Conservation (phyloP, 1,140 invertebrate species). For the Triops cancriformis region DNA sequence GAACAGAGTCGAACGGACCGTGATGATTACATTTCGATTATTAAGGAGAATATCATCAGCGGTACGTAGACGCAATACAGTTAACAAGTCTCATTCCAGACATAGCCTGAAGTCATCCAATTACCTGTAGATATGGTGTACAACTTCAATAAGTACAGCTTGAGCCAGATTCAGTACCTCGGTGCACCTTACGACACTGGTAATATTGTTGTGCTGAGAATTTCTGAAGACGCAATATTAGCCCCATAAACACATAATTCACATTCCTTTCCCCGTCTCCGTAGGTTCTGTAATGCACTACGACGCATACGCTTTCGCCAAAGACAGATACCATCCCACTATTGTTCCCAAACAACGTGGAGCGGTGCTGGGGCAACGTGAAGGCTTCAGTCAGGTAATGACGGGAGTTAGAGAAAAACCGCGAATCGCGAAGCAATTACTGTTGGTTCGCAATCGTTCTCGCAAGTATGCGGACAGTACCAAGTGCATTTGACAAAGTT, state of each 20-base stretch:
- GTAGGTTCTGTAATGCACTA: conserved; percentile 46
- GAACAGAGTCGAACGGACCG: conserved; percentile 58
- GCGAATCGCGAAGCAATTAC: too few relatives aligned
- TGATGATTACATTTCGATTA: conserved; percentile 53
- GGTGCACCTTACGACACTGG: conserved; percentile 46
- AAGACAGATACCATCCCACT: conserved; percentile 43
- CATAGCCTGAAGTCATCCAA: background rate
- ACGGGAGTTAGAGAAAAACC: background rate
- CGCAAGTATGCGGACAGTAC: background rate
- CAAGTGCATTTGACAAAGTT: background rate
- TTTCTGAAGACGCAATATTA: too few relatives aligned
- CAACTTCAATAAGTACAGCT: conserved; percentile 43
- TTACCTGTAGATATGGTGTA: conserved; percentile 36
- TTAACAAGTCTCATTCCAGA: background rate
- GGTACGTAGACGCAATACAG: conserved; percentile 34
- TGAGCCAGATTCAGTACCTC: conserved; percentile 38
- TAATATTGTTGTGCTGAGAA: background rate
- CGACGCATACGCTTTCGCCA: conserved; percentile 45
- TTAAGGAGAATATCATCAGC: conserved; percentile 54
- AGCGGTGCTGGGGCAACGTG: conserved; percentile 43
- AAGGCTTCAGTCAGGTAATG: conserved; percentile 37
- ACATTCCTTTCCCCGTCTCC: background rate
- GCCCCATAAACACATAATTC: background rate
- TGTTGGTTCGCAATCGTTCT: background rate
- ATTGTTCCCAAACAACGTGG: conserved; percentile 41